These are phyloP conservation scores for Heliconius aoede DNA, from an alignment of 2,888 invertebrate genomes.

Conservation along the genomic window DNA sequence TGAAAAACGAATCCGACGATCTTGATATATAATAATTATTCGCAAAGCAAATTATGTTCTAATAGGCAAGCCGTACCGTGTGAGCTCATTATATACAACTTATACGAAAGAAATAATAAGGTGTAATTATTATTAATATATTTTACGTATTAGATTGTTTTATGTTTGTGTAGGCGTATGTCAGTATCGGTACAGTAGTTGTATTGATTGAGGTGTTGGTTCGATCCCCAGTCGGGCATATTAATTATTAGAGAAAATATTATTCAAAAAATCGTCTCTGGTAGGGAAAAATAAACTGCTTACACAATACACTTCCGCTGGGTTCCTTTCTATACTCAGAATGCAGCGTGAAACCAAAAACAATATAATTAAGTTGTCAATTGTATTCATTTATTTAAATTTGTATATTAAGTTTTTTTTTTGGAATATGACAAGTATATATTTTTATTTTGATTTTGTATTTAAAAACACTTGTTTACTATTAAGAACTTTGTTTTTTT, in stretches of 20 bases:
- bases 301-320: no score
- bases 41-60: constrained; percentile 10
- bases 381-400: background rate
- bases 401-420: background rate
- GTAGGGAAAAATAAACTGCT: no score
- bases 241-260: no score
- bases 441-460: background rate
- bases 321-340: no score
- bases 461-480: background rate
- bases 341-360: no score
- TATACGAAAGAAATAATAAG: background rate
- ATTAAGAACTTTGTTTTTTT: background rate
- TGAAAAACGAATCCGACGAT: constrained; percentile 9
- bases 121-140: constrained; percentile 6
- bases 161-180: background rate
- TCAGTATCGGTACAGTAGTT: background rate
- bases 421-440: no score
- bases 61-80: constrained; percentile 13
- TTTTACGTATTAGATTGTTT: background rate
- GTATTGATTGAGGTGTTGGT: background rate
- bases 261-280: no score
- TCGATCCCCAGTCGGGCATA: no score
- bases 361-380: no score
- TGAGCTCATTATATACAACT: background rate
- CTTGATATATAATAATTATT: constrained; percentile 8